Evolutionary conservation across 2,113 vertebrate genomes (phyloP), one percentile per base, ranked within the genome.

Genomic region (Nesoenas mayeri): DNA sequence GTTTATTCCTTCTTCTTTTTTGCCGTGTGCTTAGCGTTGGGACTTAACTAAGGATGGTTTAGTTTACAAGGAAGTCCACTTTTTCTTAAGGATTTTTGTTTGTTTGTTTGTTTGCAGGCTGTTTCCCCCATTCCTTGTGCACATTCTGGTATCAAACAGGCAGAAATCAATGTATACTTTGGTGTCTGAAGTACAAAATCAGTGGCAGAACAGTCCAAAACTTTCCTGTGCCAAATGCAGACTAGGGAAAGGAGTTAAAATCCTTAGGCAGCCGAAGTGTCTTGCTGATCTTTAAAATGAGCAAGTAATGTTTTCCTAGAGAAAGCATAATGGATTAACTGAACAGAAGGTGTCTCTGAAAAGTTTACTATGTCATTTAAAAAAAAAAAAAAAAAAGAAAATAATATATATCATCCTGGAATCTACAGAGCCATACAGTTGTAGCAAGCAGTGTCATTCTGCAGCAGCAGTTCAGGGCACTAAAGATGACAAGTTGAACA

Each of bases 21-120:
- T 69, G 19, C 10, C 47, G 1, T 0, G 0, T 31, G 6, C 16
- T 75, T 69, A n/a, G 4, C 28, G 22, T 50, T 34, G 31, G 32
- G 34, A 75, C 53, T 47, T 4, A 2, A 22, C 51, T 66, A 61
- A 70, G 24, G 53, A 32, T 51, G 17, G 12, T 40, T 58, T 14
- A 5, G 7, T 58, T 80, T 75, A 40, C 47, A 71, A 48, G 12
- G 17, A 9, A 53, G 16, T 40, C 17, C 13, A 25, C 9, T 32
- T 54, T 54, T 73, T 62, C 47, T 47, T 14, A 44, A 73, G 15
- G n/a, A n/a, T 50, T 42, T 85, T 38, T 56, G 25, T 34, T 77
- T 87, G 9, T 22, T 38, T 70, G 11, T 53, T 61, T 78, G 16
- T 32, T 89, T 84, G 26, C 42, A 83, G 15, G 15, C 38, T 69